Base-by-base conservation (phyloP, 2,113 vertebrate species). In the Morone saxatilis region DNA sequence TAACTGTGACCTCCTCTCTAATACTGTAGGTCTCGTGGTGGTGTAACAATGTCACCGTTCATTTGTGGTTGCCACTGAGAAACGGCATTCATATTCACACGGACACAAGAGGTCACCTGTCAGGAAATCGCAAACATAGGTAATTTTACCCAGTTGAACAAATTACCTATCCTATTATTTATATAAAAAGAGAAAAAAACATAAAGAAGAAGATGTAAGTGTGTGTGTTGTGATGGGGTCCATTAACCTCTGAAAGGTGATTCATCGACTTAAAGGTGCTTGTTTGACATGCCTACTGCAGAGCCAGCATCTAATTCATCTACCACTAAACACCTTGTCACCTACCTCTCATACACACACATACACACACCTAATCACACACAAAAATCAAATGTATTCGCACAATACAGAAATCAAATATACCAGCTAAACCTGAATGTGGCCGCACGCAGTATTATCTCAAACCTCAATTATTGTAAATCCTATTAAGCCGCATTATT, bases 171-270 rank as follows among this genome's bases (percentile, higher is more conserved):
- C 20, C 5, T 71, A 20, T 31, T 48, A 31, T 45, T 19, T 41
- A 12, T 40, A 36, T n/a, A 43, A 25, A 74, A 56, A 68, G 50
- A 59, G 43, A 65, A 16, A 69, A 36, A 66, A 59, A 38, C 14
- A 22, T n/a, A 10, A 48, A 17, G 48, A 51, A 20, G 62, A n/a
- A 25, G 43, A 60, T 51, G 68, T 61, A 19, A 53, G 68, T 61
- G 41, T 53, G 68, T 61, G 45, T 69, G 60, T 56, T 62, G 71
- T 47, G 65, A 50, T 14, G 2, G 40, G 85, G 74, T 84, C 65
- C 83, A 88, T 90, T 86, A 87, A 59, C 66, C 61, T 78, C 72
- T 70, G 60, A 83, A 80, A 74, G 69, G 71, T 89, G 69, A 72
- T 82, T 75, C 22, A 80, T 76, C 81, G 80, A 89, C 72, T 80